Evolutionary conservation across 2,113 vertebrate genomes (phyloP), one percentile per base, ranked within the genome.

Genomic region (Campylomormyrus tamandua): DNA sequence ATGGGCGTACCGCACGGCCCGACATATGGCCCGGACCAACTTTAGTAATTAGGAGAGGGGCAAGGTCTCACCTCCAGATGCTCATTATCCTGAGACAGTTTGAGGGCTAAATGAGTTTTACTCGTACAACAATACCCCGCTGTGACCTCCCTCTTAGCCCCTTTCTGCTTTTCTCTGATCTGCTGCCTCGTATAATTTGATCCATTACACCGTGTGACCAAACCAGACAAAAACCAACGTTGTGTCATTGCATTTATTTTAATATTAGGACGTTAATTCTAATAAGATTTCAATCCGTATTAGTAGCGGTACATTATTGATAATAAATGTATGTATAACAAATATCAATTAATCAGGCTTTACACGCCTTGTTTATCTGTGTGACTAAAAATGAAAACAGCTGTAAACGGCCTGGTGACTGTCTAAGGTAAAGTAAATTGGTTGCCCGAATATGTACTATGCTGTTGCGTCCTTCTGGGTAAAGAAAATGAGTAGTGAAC

Each of bases 11-110:
- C 95, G 94, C 90, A 27, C 92, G 87, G 89, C 92, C 89, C 90
- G 24, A 91, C 94, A 95, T 95, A 94, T 95, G 94, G 93, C 92
- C 56, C 83, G 6, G 92, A 92, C 85, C 93, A 90, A 91, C 80
- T 49, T 52, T 92, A 90, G 92, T 94, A 92, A 93, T 94, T 92
- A 93, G 92, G 92, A 91, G 93, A 92, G 45, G 62, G 88, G 66
- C 90, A 19, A 19, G 52, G 90, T 91, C 90, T 91, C 92, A 39
- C 27, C 91, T 91, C 83, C 90, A 85, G 90, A 88, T 84, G 77
- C 87, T 83, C 90, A 70, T 89, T 45, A 89, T 62, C 56, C 21
- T 39, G 48, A 84, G 42, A 42, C 87, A 58, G 56, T 35, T 89
- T 66, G 50, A 89, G 89, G 70, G 84, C 9, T 58, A 48, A 27